Base-by-base conservation (phyloP, 1,140 invertebrate genomes). In the Drosophila murphyi region DNA sequence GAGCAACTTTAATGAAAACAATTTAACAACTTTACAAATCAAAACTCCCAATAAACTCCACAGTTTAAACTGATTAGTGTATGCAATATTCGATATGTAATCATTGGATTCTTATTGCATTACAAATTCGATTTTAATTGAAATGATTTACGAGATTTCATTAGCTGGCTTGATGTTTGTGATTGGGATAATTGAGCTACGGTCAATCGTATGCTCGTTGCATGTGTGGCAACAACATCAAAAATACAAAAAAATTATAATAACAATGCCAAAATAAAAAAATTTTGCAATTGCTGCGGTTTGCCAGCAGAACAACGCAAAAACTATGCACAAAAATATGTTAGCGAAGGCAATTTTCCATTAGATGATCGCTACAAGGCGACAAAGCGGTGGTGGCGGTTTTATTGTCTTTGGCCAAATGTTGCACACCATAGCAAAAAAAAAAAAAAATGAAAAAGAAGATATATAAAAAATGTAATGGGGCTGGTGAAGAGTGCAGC, bases 41-140 rank as follows among this genome's bases (percentile, higher is more conserved):
- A 39, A 39, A 39, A 7, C 12, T 12, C 12, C 12, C 12, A 12
- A 12, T 12, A 12, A 12, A 12, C 8, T 5, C 5, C 48, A 51
- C 29, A 54, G 5, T 12, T 7, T 37, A 7, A 34, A 7, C 1
- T 12, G 8, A 12, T 20, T 20, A 59, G 59, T 35, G 59, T 28
- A 50, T 61, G 3, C 5, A 35, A 5, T 6, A 35, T 20, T 61
- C 59, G 45, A 4, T 37, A 2, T 2, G 37, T 3, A 12, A 55
- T 5, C 6, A 5, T 20, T 2, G 12, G 10, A 41, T 28, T 70
- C 31, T 39, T 56, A 34, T 52, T 76, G 81, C 72, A 76, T 83
- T 80, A 76, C 76, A 83, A 83, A 83, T 83, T 83, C 69, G 70
- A 83, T 83, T 83, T 83, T 83, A 83, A 83, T 83, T 83, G 68